Conservation (phyloP, 1,140 invertebrate species). For the Macrobrachium nipponense region DNA sequence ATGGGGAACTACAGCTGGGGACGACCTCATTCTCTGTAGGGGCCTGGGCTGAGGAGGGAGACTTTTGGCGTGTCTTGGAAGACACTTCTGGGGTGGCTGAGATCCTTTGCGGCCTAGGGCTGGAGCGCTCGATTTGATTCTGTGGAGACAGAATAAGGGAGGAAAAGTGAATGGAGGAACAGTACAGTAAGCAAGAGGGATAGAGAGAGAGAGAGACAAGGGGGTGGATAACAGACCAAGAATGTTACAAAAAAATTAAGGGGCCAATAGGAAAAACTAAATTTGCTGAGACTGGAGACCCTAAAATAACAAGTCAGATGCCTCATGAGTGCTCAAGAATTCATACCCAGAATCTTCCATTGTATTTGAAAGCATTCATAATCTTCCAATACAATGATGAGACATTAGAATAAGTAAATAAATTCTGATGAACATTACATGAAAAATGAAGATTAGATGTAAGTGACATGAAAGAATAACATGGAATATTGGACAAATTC, state of each 20-base stretch:
- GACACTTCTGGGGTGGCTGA: slow-evolving; percentile 31
- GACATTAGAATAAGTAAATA: too few species aligned
- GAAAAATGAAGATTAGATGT: too few species aligned
- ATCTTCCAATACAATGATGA: too few species aligned
- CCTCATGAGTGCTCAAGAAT: too few species aligned
- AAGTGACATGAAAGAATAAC: too few species aligned
- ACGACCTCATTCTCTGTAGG: slow-evolving; percentile 8
- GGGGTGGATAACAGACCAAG: background rate
- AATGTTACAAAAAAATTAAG: background rate
- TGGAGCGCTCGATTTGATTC: slow-evolving; percentile 29
- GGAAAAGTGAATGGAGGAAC: background rate
- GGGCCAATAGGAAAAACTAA: background rate
- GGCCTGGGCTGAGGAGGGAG: slow-evolving; percentile 48
- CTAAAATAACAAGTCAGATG: too few species aligned
- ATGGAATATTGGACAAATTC: too few species aligned
- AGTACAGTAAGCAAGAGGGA: background rate
- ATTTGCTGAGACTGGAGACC: too few species aligned
- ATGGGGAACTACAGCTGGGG: background rate
- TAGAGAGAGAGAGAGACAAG: too few species aligned
- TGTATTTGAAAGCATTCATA: too few species aligned
- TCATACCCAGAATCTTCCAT: too few species aligned
- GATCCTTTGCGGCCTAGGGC: slow-evolving; percentile 35
- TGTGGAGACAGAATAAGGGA: background rate
- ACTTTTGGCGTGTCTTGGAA: slow-evolving; percentile 51
- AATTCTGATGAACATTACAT: too few species aligned